These are phyloP conservation scores for Taenioides sp. DNA, from an alignment of 2,797 vertebrate species.

Conservation along the genomic window DNA sequence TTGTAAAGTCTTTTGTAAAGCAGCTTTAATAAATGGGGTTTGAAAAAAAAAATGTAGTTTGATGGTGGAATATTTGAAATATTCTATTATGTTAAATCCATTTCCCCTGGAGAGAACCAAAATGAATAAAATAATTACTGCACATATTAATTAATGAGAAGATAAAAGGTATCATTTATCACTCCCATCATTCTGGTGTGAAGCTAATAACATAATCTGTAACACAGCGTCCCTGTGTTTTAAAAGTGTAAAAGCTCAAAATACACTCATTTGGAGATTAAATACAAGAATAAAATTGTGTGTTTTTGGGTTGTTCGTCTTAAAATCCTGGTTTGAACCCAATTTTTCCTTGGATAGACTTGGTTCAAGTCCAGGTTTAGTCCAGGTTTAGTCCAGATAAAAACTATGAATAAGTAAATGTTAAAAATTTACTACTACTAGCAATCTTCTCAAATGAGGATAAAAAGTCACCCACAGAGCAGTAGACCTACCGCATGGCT, in stretches of 20 bases:
- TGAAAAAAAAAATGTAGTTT: too few relatives aligned
- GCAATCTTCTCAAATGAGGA: too few relatives aligned
- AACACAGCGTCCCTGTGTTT: not conserved
- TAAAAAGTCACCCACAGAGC: too few relatives aligned
- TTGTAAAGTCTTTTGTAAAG: too few relatives aligned
- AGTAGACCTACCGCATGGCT: constrained; percentile 92
- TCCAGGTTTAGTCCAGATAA: too few relatives aligned
- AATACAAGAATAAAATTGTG: not conserved
- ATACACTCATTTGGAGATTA: not conserved
- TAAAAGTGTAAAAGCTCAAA: not conserved
- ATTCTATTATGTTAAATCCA: not conserved
- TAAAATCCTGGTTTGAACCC: too few relatives aligned
- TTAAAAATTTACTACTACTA: too few relatives aligned
- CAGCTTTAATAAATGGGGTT: too few relatives aligned
- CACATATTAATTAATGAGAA: not conserved
- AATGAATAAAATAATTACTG: constrained; percentile 1
- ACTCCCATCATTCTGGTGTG: not conserved
- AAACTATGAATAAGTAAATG: too few relatives aligned
- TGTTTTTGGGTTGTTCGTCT: too few relatives aligned
- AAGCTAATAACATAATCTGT: not conserved
- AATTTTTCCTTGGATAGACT: too few relatives aligned
- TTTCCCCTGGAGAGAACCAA: not conserved
- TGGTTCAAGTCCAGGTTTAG: too few relatives aligned
- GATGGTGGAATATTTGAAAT: not conserved
- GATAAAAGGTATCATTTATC: not conserved